A percentile compares a stretch with the other conserved stretches of the same genome.
These are phyloP conservation scores for Aelia acuminata DNA, from an alignment of 2,888 invertebrate genomes.

Conservation along the genomic window DNA sequence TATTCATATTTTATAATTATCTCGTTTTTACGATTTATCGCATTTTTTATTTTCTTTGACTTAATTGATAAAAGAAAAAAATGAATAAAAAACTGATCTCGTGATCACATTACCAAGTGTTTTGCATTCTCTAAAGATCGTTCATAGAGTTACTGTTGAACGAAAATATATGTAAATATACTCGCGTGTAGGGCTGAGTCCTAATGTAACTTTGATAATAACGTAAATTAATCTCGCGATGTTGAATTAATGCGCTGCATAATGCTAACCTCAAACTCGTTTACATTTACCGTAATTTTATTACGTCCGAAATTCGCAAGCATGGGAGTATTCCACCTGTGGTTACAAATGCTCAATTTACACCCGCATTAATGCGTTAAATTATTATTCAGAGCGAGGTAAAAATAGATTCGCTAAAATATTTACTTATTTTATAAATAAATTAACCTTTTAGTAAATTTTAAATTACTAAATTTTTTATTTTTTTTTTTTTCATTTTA, in stretches of 20 bases:
- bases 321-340: background rate
- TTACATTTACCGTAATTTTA: background rate
- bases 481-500: no score
- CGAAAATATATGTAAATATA: conserved; percentile 7
- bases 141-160: background rate
- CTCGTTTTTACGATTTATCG: no score
- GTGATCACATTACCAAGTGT: background rate
- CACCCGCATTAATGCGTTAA: background rate
- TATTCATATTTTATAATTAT: no score
- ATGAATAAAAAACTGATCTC: no score
- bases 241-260: background rate
- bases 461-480: no score
- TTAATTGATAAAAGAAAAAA: no score
- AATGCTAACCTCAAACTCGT: conserved; percentile 7
- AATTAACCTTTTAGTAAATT: no score
- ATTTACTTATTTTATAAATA: no score
- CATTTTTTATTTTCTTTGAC: no score
- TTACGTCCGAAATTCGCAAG: background rate
- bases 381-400: background rate
- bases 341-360: background rate
- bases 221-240: background rate
- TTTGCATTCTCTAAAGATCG: background rate
- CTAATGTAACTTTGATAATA: background rate
- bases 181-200: background rate
- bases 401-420: no score